Percentiles rank a stretch among this genome's conserved stretches.
These are phyloP conservation scores for Stenchaetothrips biformis DNA, from an alignment of 2,888 invertebrate species.

Conservation along the genomic window DNA sequence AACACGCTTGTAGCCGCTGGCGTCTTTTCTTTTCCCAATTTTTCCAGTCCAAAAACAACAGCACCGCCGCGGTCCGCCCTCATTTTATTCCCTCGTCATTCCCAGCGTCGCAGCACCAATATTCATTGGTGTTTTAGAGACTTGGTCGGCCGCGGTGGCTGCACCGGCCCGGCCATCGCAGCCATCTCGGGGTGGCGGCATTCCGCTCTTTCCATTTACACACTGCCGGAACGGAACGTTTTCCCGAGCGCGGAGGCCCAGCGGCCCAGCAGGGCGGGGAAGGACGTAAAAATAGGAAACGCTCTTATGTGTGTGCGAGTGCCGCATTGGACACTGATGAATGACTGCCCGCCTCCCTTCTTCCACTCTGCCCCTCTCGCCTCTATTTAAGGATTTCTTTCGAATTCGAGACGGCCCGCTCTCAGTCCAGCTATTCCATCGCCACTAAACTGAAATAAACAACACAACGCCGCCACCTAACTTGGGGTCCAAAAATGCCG, in stretches of 20 bases:
- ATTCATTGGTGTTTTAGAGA: background rate
- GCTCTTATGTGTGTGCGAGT: background rate
- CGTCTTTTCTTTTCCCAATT: background rate
- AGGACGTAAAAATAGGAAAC: constrained; percentile 18
- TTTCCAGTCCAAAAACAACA: background rate
- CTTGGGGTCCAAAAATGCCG: no score
- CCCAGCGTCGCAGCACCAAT: background rate
- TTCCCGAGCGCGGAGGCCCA: background rate
- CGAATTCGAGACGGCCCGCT: background rate
- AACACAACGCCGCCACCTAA: no score
- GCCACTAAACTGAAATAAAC: background rate
- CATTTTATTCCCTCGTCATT: background rate
- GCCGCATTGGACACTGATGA: constrained; percentile 4
- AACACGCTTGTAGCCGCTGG: no score
- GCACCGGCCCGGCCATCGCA: background rate
- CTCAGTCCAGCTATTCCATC: background rate
- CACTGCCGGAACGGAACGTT: background rate
- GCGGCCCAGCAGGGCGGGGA: background rate
- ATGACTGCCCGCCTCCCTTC: background rate
- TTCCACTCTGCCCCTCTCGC: background rate
- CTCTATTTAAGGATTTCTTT: constrained; percentile 22
- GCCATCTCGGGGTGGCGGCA: background rate
- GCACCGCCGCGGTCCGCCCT: no score
- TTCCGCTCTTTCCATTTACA: background rate
- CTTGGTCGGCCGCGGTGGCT: background rate